phyloP scores from a whole-genome alignment of 2,113 vertebrate species.

The Hemibagrus wyckioides region DNA sequence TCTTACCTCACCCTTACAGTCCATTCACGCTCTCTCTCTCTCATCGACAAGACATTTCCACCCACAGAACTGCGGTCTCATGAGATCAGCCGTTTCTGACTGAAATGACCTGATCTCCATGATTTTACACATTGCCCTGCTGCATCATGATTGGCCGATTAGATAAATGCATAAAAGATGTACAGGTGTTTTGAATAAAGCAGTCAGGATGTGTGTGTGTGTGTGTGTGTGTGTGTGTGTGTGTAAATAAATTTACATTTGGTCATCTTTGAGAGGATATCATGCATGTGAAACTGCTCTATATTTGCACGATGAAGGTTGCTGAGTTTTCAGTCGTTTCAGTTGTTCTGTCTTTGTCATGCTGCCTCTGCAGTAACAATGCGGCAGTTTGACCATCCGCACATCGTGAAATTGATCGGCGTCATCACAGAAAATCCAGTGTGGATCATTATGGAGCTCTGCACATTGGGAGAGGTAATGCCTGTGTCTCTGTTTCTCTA shows the following conservation, averaged over 20 bases:
- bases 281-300: not conserved
- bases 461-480: slow-evolving; percentile 92
- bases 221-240: not conserved
- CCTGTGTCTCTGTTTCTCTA: not conserved
- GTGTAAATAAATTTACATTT: not conserved
- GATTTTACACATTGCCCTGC: not conserved
- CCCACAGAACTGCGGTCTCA: not conserved
- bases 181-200: not conserved
- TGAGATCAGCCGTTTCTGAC: not conserved
- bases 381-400: slow-evolving; percentile 98
- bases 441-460: slow-evolving; percentile 99
- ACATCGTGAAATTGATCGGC: slow-evolving; percentile 97
- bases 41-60: not conserved
- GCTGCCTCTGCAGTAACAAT: slow-evolving; percentile 83
- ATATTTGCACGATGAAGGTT: not conserved
- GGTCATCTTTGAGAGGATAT: not conserved
- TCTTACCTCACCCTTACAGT: not conserved
- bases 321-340: not conserved
- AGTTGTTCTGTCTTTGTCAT: not conserved
- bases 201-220: too few relatives aligned
- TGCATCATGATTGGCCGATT: not conserved
- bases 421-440: slow-evolving; percentile 98
- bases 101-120: not conserved
- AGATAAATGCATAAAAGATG: not conserved
- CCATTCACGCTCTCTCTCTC: too few relatives aligned